A percentile compares a stretch with the other conserved stretches of the same genome.
phyloP scores from a whole-genome alignment of 2,888 invertebrate species.

The Reticulitermes lucifugus region DNA sequence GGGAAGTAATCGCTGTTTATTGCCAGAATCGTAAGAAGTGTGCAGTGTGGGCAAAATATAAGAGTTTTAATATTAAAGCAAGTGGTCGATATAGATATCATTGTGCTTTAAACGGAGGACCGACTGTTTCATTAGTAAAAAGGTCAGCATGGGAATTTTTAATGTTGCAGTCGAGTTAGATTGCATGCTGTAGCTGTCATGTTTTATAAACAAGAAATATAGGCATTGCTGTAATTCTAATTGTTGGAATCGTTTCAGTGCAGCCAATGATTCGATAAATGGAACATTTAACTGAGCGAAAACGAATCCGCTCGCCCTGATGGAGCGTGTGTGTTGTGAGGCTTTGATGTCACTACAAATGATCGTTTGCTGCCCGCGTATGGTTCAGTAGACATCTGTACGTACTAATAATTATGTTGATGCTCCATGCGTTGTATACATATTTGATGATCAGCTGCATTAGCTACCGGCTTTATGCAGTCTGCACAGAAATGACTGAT shows the following conservation, averaged over 20 bases:
- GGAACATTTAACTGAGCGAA: slow-evolving; percentile 42
- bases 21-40: no score
- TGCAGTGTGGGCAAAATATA: no score
- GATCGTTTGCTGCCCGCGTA: slow-evolving; percentile 20
- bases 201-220: not conserved
- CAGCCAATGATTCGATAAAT: slow-evolving; percentile 43
- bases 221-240: slow-evolving; percentile 33
- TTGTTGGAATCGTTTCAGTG: slow-evolving; percentile 40
- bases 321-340: not conserved
- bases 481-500: slow-evolving; percentile 36
- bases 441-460: slow-evolving; percentile 40
- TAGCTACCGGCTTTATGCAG: slow-evolving; percentile 36
- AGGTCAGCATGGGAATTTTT: no score
- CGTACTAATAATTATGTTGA: slow-evolving; percentile 28
- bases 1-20: no score
- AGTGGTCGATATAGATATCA: no score
- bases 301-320: slow-evolving; percentile 35
- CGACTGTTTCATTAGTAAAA: no score
- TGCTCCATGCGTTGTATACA: slow-evolving; percentile 30
- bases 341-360: slow-evolving; percentile 41
- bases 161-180: no score
- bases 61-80: no score
- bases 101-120: no score
- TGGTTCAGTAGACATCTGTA: slow-evolving; percentile 19
- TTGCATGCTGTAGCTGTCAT: not conserved